Evolutionary conservation across 2,113 vertebrate genomes (phyloP), one percentile per base, ranked within the genome.

Genomic region (Arenaria interpres): DNA sequence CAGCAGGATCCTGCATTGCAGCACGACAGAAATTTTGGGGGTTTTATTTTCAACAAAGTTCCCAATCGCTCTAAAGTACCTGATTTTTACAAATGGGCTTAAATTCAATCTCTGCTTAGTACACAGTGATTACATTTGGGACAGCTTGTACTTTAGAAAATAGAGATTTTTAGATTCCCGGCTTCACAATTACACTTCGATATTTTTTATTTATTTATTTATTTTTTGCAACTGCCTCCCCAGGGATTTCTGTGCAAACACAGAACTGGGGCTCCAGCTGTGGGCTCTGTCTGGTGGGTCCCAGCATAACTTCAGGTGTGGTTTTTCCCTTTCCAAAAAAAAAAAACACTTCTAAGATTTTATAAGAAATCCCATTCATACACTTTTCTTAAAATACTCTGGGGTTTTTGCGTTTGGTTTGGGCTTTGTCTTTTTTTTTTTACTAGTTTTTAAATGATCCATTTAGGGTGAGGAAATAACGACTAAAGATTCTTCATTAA

Each of bases 131-230:
- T 93, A 39, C 82, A 63, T 88, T 93, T 90, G 88, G 53, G 57
- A 73, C 72, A 94, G 37, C 68, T 91, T 88, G 45, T 91, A 33
- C 80, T 90, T 92, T n/a, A 85, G 74, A 83, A 92, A 91, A 76
- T 43, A 23, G 32, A 45, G 17, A 37, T 89, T 93, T 95, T 92
- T 89, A 56, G 62, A 50, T 93, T 69, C 51, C n/a, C 50, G 69
- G 32, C 45, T 86, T 95, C 77, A 86, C 86, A 89, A 89, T 96
- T 96, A 53, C 30, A 14, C 78, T 89, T 96, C 19, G 43, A 76
- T 85, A 91, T 93, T 16, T 25, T 25, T 24, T 24, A 17, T 50
- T 50, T 24, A 6, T 87, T 89, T 93, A 14, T 9, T 14, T 60
- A 35, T 63, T 39, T 63, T 30, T 94, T 94, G 51, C 6, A 20